Percentiles rank a stretch among this genome's conserved stretches.
phyloP scores from a whole-genome alignment of 2,113 vertebrate species.

The Myiozetetes cayanensis region DNA sequence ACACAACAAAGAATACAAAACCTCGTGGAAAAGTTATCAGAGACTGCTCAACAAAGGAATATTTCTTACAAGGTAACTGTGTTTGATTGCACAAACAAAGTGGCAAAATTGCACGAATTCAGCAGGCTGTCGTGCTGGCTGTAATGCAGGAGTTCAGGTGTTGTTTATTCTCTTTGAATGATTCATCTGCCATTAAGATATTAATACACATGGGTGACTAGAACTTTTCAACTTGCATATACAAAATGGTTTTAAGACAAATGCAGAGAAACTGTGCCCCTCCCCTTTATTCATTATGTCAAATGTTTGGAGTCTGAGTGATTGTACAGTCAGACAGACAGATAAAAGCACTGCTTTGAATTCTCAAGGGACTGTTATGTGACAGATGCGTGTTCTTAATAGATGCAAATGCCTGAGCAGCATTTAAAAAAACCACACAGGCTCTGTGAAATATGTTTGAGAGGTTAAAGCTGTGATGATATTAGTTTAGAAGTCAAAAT shows the following conservation, averaged over 20 bases:
- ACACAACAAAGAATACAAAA: conserved; percentile 88
- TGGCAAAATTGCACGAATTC: neutral
- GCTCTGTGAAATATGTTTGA: neutral
- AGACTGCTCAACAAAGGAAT: conserved; percentile 92
- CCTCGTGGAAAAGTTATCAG: conserved; percentile 90
- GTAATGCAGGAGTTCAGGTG: neutral
- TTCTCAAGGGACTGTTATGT: neutral
- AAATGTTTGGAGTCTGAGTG: neutral
- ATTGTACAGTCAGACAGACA: neutral
- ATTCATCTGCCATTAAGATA: neutral
- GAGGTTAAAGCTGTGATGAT: conserved; percentile 26
- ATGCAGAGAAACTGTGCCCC: neutral
- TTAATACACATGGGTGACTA: neutral
- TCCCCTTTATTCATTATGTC: conserved; percentile 21
- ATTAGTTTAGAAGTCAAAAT: conserved; percentile 43
- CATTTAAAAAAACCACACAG: neutral
- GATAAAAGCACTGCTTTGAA: neutral
- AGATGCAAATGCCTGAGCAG: conserved; percentile 24
- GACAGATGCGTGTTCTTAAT: conserved; percentile 25
- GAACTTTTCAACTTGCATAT: neutral
- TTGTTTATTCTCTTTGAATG: conserved; percentile 18
- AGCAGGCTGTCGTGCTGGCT: neutral
- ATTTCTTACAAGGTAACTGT: conserved; percentile 83
- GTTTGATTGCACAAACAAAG: neutral
- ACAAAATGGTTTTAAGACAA: neutral